Evolutionary conservation across 2,888 invertebrate genomes (phyloP).

Genomic region (Amiota minor): DNA sequence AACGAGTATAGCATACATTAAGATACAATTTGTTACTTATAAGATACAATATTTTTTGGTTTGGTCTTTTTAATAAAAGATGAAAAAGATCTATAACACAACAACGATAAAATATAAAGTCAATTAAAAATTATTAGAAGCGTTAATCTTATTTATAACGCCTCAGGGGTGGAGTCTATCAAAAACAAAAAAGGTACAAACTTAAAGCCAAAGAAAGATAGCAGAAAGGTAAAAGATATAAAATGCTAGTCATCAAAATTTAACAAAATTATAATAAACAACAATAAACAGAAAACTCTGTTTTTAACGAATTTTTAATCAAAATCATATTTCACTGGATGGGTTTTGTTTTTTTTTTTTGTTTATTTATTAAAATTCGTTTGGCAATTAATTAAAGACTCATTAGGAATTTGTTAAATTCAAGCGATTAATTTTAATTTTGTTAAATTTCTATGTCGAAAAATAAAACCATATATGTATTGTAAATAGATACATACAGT

Average conservation of each 20-base stretch:
- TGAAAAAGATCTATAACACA: neutral
- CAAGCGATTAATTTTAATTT: constrained; percentile 61
- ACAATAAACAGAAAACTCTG: constrained; percentile 16
- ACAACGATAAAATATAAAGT: constrained; percentile 22
- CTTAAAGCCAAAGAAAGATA: constrained; percentile 18
- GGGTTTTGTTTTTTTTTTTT: neutral
- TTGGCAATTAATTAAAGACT: constrained; percentile 65
- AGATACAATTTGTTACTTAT: constrained; percentile 18
- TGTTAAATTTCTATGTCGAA: constrained; percentile 50
- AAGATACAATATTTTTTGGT: neutral
- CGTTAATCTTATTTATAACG: constrained; percentile 60
- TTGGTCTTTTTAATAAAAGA: no score
- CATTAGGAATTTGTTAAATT: constrained; percentile 63
- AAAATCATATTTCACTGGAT: neutral
- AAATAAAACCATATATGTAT: constrained; percentile 32
- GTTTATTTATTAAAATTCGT: constrained; percentile 25
- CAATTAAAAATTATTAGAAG: constrained; percentile 45
- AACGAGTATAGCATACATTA: constrained; percentile 23
- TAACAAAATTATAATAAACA: constrained; percentile 10
- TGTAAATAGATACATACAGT: no score
- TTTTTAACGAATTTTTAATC: constrained; percentile 28
- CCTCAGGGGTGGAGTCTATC: constrained; percentile 61
- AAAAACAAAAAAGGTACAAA: constrained; percentile 9
- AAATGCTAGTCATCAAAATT: constrained; percentile 13
- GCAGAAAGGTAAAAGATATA: neutral